Base-by-base conservation (phyloP, 2,888 invertebrate species). In the Eledone cirrhosa region DNA sequence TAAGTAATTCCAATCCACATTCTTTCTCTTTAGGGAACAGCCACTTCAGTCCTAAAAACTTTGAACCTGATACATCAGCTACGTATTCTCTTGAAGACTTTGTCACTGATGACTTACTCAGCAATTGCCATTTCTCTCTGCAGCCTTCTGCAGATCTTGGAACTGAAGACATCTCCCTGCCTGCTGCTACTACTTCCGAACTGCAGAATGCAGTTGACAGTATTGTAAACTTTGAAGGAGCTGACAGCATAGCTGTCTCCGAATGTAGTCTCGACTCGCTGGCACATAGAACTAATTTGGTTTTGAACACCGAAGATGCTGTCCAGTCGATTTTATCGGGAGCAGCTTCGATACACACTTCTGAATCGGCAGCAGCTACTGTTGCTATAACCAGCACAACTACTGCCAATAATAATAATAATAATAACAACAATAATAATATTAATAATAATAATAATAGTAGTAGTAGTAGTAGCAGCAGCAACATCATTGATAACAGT, bases 181-280 rank as follows among this genome's bases (percentile, higher is more conserved):
- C 69, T 22, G 69, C 67, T 33, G 69, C 65, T 33, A 74, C 41
- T 77, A 63, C 47, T 29, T 69, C 48, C n/a, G 79, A 79, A 48
- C 29, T 79, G 47, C 77, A 75, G 24, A 77, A 69, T 78, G 79
- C 81, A 27, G 81, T 81, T 0, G 75, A 79, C 53, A 79, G 78
- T 77, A 79, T 81, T 48, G 79, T 79, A 78, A 77, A 79, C 53
- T 79, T 81, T 69, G 79, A 72, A 47, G 74, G 78, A 63, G 74
- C 59, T 65, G 79, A 80, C 22, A 65, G 76, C 19, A 72, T 53
- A 48, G 76, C 48, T 48, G 76, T 76, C 24, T 76, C 76, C 24
- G 76, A 76, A 48, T 76, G 76, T 48, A 76, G 48, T 48, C 76
- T 76, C 14, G 48, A 48, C 48, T 47, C 48, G 1, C 76, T 47